Base-by-base conservation (phyloP, 2,888 invertebrate species). In the Lymantria dispar region DNA sequence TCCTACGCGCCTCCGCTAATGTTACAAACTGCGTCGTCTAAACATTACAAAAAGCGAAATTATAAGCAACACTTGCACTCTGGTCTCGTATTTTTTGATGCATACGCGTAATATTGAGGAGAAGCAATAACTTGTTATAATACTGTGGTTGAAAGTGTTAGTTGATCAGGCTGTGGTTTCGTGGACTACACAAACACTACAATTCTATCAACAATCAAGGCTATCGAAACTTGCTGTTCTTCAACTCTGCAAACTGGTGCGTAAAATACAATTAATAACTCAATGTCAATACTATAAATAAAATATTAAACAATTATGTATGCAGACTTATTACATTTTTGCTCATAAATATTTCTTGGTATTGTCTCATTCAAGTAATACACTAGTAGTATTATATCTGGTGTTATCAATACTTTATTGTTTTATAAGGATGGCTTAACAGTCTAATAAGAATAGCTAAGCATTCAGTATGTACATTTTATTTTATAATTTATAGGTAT, bases 1-100 rank as follows among this genome's bases (percentile, higher is more conserved):
- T 83, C 90, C 90, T 91, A 91, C 90, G 83, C 87, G 72, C 59
- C 65, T 59, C 65, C 70, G 64, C 65, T 48, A 58, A 49, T 50
- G 57, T 59, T 73, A 64, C 69, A 47, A 74, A 77, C 70, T 80
- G 70, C 79, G 79, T 76, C 72, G 73, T 71, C 70, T 61, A 72
- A 76, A 72, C 70, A 67, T 58, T 68, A 70, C 64, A 70, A 80
- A 81, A 75, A 78, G 68, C 63, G 66, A 83, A 80, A 76, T 75
- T 74, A 74, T 68, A 64, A 67, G 63, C 72, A 70, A 70, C 69
- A 66, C 58, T 60, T 60, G 60, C 56, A 61, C 59, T 65, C 60
- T 56, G 54, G 55, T 62, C 48, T 63, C 53, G 56, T 65, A 64
- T 50, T 60, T 39, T 44, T 41, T 50, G 31, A 51, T 47, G 52